A percentile compares a stretch with the other conserved stretches of the same genome.
Conservation (phyloP, 2,113 vertebrate genomes). For the Micronycteris hirsuta region DNA sequence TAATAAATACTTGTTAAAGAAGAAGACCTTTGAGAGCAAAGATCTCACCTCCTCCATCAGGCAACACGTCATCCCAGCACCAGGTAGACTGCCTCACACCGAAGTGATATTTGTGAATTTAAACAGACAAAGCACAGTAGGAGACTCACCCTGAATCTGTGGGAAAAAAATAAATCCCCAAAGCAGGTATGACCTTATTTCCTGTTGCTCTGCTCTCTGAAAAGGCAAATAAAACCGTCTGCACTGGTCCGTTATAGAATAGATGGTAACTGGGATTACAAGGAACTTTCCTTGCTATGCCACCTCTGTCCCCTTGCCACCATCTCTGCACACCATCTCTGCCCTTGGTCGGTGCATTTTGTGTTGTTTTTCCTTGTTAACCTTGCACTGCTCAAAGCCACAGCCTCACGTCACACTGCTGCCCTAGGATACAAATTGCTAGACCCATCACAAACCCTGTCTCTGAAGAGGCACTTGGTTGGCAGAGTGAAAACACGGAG, state of each 20-base stretch:
- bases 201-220: background rate
- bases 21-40: background rate
- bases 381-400: background rate
- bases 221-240: background rate
- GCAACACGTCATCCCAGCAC: background rate
- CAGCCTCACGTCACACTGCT: background rate
- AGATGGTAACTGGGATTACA: background rate
- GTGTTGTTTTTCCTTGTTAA: background rate
- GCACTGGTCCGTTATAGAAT: background rate
- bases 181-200: background rate
- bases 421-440: background rate
- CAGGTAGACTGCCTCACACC: background rate
- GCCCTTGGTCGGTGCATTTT: background rate
- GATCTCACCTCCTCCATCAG: background rate
- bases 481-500: background rate
- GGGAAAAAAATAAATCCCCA: background rate
- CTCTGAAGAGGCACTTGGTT: slow-evolving; percentile 42
- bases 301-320: background rate
- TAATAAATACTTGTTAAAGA: background rate
- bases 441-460: background rate
- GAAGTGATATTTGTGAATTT: background rate
- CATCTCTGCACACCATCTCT: background rate
- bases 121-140: background rate
- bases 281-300: background rate
- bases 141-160: background rate